Evolutionary conservation across 2,113 vertebrate genomes (phyloP), one percentile per base, ranked within the genome.

Genomic region (Coreoperca whiteheadi): DNA sequence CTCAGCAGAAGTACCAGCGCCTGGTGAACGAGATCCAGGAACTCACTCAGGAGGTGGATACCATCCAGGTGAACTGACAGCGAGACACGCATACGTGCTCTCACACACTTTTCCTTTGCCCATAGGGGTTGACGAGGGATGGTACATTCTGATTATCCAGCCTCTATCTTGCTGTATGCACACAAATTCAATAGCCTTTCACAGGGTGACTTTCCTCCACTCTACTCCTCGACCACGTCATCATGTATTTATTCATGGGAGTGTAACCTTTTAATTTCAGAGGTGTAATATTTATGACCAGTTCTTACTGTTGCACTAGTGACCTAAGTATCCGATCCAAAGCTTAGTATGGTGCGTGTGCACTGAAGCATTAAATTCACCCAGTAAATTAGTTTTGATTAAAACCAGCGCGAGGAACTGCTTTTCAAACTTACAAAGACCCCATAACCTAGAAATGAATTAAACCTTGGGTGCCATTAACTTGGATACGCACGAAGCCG

Each of bases 1-100:
- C 98, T 0, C 97, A 98, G 93, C 98, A 99, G 92, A 98, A 98
- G 81, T 99, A 98, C 85, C 97, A 98, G 86, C 96, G 98, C 30
- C 90, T 99, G 63, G 95, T 98, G 46, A 97, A 97, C 54, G 98
- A 99, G 93, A 96, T 99, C 87, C 97, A 98, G 82, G 98, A 99
- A 80, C 96, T 99, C 86, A 95, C 95, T 1, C 88, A 96, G 81
- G 97, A 99, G 21, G 97, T 99, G 90, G 97, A 99, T 39, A 87
- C 94, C 66, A 97, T 98, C 89, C 97, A 98, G 97, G 98, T 99
- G 77, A 77, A 34, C 20, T 56, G 12, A 37, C 56, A 75, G 28
- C 18, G 9, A 56, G 0, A 79, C 18, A 34, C 0, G 51, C 56
- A 70, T 50, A 48, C 6, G 21, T 12, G 15, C 75, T 16, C 23